Evolutionary conservation across 2,888 invertebrate species (phyloP).

Genomic region (Xestia xanthographa): DNA sequence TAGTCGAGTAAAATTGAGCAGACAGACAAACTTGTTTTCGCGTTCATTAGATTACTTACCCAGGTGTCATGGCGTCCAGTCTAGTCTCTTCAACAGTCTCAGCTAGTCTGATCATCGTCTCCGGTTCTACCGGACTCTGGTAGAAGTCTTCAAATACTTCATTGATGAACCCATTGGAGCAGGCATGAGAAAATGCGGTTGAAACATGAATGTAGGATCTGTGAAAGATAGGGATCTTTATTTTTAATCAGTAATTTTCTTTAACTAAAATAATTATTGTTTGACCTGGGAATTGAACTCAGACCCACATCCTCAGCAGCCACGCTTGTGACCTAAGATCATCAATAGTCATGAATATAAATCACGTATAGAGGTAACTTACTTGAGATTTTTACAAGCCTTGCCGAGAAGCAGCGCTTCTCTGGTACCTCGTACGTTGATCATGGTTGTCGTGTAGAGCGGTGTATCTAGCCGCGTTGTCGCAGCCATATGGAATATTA

Average conservation of each 20-base stretch:
- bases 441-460: neutral
- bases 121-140: constrained; percentile 13
- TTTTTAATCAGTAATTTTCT: too few species aligned
- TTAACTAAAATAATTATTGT: too few species aligned
- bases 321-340: neutral
- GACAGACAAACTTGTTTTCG: neutral
- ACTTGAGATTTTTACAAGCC: constrained; percentile 28
- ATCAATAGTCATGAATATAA: neutral
- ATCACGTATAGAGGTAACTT: neutral
- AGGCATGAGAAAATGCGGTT: constrained; percentile 28
- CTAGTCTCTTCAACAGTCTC: constrained; percentile 14
- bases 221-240: too few species aligned
- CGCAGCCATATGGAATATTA: constrained; percentile 28
- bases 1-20: neutral
- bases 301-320: neutral
- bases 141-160: constrained; percentile 28
- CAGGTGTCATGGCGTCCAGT: constrained; percentile 15
- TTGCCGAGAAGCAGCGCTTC: constrained; percentile 24
- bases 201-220: constrained; percentile 35
- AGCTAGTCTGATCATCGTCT: constrained; percentile 22
- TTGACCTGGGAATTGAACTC: neutral
- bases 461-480: constrained; percentile 1
- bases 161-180: neutral
- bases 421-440: constrained; percentile 23
- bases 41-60: constrained; percentile 11